These are phyloP conservation scores for Lordiphosa clarofinis DNA, from an alignment of 1,140 invertebrate genomes.

Conservation along the genomic window DNA sequence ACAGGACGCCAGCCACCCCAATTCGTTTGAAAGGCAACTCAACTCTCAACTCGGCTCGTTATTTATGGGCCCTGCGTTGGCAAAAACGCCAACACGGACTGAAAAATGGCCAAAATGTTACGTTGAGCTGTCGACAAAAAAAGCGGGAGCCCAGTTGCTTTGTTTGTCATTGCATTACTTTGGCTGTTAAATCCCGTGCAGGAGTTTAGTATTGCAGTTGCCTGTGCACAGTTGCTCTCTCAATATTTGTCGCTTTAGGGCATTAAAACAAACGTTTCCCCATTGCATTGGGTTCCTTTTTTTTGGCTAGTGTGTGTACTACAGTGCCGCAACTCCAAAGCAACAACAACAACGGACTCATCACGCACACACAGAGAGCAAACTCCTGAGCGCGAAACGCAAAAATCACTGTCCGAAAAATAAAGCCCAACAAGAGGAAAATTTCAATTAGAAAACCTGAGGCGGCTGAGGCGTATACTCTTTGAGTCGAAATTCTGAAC, in stretches of 20 bases:
- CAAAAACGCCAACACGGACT: slow-evolving; percentile 26
- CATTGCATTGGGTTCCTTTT: slow-evolving; percentile 50
- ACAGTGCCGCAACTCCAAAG: slow-evolving; percentile 50
- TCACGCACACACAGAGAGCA: slow-evolving; percentile 16
- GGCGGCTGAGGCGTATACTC: slow-evolving; percentile 6
- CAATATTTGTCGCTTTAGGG: slow-evolving; percentile 76
- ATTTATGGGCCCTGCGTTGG: slow-evolving; percentile 51
- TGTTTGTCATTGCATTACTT: slow-evolving; percentile 77
- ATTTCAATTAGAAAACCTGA: slow-evolving; percentile 5
- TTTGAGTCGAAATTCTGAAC: slow-evolving; percentile 3
- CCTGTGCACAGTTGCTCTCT: slow-evolving; percentile 25
- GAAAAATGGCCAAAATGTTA: slow-evolving; percentile 50
- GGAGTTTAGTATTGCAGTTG: slow-evolving; percentile 49
- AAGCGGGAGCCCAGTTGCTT: slow-evolving; percentile 39
- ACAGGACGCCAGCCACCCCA: slow-evolving; percentile 33
- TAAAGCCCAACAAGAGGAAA: slow-evolving; percentile 56
- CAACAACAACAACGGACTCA: slow-evolving; percentile 28
- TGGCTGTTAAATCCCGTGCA: slow-evolving; percentile 62
- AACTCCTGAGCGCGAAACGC: slow-evolving; percentile 55
- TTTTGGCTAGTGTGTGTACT: slow-evolving; percentile 34
- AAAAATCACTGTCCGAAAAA: slow-evolving; percentile 64
- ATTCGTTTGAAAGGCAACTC: slow-evolving; percentile 55
- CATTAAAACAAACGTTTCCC: slow-evolving; percentile 74
- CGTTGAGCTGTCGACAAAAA: slow-evolving; percentile 7
- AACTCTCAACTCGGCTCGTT: slow-evolving; percentile 59